These are phyloP conservation scores for Podarcis lilfordi DNA, from an alignment of 2,797 vertebrate genomes.

Conservation along the genomic window DNA sequence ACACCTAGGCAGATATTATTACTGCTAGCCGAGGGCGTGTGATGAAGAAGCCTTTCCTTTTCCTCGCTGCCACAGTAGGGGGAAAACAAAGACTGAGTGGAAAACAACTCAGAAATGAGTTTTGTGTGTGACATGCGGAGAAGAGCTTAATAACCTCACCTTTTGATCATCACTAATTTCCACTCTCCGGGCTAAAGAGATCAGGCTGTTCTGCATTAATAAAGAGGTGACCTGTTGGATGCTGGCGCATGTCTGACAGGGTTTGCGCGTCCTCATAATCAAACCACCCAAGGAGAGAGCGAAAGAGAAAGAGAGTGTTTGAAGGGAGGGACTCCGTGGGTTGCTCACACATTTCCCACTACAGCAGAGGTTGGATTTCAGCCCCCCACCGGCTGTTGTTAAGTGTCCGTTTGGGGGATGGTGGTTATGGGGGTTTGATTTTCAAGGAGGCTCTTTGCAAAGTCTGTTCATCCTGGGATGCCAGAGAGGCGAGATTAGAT, in stretches of 20 bases:
- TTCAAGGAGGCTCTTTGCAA: not conserved
- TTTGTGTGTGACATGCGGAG: not conserved
- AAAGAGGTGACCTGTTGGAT: slow-evolving; percentile 17
- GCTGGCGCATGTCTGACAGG: not conserved
- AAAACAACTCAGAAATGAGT: not conserved
- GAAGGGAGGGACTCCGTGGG: not conserved
- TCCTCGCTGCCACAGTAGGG: slow-evolving; percentile 19
- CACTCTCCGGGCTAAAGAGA: slow-evolving; percentile 17
- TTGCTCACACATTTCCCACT: not conserved
- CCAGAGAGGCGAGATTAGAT: not conserved
- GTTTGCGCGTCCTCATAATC: not conserved
- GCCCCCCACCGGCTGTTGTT: not conserved
- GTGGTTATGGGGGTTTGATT: not conserved
- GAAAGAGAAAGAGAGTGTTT: not conserved
- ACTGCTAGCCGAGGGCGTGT: not conserved
- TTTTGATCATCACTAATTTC: slow-evolving; percentile 17
- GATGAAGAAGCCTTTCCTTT: not conserved
- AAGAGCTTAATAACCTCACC: not conserved
- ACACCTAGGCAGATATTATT: not conserved
- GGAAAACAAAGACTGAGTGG: not conserved
- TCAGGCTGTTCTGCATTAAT: slow-evolving; percentile 11
- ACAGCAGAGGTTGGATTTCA: not conserved
- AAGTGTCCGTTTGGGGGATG: not conserved
- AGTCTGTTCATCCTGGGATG: not conserved
- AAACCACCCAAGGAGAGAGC: not conserved